Evolutionary conservation across 2,113 vertebrate species (phyloP).

Genomic region (Pangasianodon gigas): DNA sequence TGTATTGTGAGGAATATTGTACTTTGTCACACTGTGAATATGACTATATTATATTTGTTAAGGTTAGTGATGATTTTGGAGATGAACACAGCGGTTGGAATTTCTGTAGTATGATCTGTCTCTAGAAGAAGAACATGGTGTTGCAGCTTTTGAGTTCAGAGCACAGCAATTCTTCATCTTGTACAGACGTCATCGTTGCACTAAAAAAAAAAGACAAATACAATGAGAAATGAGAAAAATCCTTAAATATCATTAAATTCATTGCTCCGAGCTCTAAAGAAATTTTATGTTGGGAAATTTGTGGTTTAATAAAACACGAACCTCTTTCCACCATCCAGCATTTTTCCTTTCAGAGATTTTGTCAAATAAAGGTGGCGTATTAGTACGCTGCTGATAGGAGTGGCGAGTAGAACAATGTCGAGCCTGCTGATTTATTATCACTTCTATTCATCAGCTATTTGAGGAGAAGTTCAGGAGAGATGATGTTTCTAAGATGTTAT

Average conservation of each 20-base stretch:
- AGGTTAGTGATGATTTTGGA: background rate
- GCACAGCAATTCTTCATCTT: conserved; percentile 52
- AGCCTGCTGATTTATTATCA: background rate
- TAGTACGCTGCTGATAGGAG: background rate
- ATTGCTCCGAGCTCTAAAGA: background rate
- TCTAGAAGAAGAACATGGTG: background rate
- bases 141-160: too few relatives aligned
- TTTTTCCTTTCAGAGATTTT: background rate
- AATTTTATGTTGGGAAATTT: too few relatives aligned
- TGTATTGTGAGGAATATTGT: background rate
- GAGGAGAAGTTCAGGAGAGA: background rate
- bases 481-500: background rate
- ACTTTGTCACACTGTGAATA: too few relatives aligned
- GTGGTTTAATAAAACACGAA: background rate
- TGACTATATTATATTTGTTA: background rate
- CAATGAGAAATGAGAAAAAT: background rate
- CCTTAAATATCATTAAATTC: background rate
- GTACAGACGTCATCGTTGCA: conserved; percentile 71
- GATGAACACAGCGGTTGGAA: background rate
- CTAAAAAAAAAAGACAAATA: conserved; percentile 62
- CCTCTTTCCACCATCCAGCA: background rate
- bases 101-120: background rate
- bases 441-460: background rate
- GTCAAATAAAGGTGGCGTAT: background rate
- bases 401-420: background rate